Evolutionary conservation across 2,888 invertebrate genomes (phyloP).

Genomic region (Pycnomerus fuliginosus): DNA sequence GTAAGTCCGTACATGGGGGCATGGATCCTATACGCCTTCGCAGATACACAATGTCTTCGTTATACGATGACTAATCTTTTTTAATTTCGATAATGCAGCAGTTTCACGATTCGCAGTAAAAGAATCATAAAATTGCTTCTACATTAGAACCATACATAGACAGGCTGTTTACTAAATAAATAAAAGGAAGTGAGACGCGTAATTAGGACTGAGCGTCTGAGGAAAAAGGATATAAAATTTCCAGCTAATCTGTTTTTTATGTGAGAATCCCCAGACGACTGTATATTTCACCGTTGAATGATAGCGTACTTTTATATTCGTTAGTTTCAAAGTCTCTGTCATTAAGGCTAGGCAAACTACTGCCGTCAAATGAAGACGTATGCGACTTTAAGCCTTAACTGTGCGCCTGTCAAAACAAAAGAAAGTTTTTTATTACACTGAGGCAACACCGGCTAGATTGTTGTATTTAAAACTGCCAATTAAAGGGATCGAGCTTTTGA

Average conservation of each 20-base stretch:
- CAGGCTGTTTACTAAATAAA: slow-evolving; percentile 28
- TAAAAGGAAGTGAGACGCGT: slow-evolving; percentile 30
- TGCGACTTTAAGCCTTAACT: slow-evolving; percentile 33
- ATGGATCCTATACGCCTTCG: no score
- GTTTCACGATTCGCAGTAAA: no score
- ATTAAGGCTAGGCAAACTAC: slow-evolving; percentile 38
- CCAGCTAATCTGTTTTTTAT: slow-evolving; percentile 42
- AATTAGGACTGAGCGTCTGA: slow-evolving; percentile 31
- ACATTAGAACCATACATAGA: no score
- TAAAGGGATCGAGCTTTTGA: slow-evolving; percentile 29
- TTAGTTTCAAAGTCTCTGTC: slow-evolving; percentile 40
- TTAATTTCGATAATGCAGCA: no score
- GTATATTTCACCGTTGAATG: slow-evolving; percentile 40
- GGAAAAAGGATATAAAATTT: slow-evolving; percentile 36
- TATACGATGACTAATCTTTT: no score
- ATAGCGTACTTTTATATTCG: slow-evolving; percentile 44
- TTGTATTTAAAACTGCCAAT: slow-evolving; percentile 32
- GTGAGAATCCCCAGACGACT: slow-evolving; percentile 38
- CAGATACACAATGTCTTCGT: no score
- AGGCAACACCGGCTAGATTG: no score
- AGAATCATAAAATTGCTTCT: no score
- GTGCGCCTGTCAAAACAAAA: slow-evolving; percentile 28
- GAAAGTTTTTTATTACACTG: slow-evolving; percentile 32
- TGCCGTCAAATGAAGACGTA: slow-evolving; percentile 36
- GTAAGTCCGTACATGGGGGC: no score